Conservation (phyloP, 2,888 invertebrate species). For the Metallyticus violacea region DNA sequence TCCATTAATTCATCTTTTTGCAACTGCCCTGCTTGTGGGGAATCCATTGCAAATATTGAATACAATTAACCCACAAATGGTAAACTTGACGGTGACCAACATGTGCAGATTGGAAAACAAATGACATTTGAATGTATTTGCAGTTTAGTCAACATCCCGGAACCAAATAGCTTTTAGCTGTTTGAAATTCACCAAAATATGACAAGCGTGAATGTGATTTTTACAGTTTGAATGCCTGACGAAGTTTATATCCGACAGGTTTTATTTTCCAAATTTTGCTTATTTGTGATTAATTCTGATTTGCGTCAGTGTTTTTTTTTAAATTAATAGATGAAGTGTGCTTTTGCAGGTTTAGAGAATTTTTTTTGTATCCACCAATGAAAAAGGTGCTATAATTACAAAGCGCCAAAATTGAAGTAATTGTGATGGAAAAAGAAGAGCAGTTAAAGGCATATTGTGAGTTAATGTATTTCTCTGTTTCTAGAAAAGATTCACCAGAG, state of each 20-base stretch:
- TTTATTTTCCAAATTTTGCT: too few species aligned
- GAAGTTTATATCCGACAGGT: too few species aligned
- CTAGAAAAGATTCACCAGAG: background rate
- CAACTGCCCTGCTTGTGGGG: slow-evolving; percentile 55
- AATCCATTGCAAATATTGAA: slow-evolving; percentile 53
- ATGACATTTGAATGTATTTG: background rate
- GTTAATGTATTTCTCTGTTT: background rate
- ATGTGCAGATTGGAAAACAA: background rate
- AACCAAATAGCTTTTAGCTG: background rate
- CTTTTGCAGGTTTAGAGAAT: too few species aligned
- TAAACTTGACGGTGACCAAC: background rate
- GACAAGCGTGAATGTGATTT: too few species aligned
- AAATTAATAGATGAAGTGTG: too few species aligned
- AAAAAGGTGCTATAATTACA: too few species aligned
- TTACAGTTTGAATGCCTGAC: too few species aligned
- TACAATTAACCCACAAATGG: background rate
- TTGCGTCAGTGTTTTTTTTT: background rate
- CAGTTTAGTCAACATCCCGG: background rate
- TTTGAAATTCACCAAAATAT: too few species aligned
- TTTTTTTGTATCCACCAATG: too few species aligned
- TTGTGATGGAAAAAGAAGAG: background rate
- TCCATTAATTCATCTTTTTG: slow-evolving; percentile 90
- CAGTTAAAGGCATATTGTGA: background rate
- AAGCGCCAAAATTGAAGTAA: background rate
- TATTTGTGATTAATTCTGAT: background rate